Evolutionary conservation across 2,888 invertebrate species (phyloP).

Genomic region (Drosophila mercatorum): DNA sequence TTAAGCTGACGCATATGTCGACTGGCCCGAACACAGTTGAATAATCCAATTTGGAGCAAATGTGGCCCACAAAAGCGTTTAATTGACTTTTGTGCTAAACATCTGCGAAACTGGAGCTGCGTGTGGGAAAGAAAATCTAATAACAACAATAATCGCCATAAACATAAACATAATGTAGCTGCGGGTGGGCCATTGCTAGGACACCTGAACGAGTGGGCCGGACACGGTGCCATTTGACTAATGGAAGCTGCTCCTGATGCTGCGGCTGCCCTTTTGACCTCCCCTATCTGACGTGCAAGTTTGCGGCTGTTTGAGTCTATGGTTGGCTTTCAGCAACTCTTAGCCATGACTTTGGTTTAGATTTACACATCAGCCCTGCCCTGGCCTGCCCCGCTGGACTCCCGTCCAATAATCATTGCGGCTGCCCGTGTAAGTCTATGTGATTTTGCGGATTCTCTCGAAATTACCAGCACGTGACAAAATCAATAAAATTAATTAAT

Average conservation of each 20-base stretch:
- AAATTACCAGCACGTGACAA: conserved; percentile 78
- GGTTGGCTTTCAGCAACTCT: conserved; percentile 52
- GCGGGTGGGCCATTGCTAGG: conserved; percentile 31
- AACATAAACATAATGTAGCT: conserved; percentile 54
- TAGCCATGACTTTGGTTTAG: conserved; percentile 59
- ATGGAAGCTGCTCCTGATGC: conserved; percentile 54
- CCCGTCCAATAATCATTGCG: background rate
- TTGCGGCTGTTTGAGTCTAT: conserved; percentile 39
- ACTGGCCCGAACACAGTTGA: conserved; percentile 7
- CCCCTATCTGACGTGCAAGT: conserved; percentile 4
- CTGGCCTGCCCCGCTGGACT: background rate
- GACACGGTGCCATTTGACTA: conserved; percentile 71
- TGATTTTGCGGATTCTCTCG: conserved; percentile 70
- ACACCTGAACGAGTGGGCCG: conserved; percentile 42
- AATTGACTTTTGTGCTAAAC: conserved; percentile 65
- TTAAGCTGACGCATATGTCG: conserved; percentile 10
- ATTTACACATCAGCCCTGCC: conserved; percentile 36
- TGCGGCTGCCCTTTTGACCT: conserved; percentile 35
- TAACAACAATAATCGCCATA: conserved; percentile 74
- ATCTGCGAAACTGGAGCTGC: background rate
- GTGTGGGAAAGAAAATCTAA: conserved; percentile 50
- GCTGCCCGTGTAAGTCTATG: conserved; percentile 35
- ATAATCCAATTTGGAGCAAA: conserved; percentile 68
- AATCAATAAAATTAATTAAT: conserved; percentile 80
- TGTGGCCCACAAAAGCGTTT: conserved; percentile 60